These are phyloP conservation scores for Rutilus rutilus DNA, from an alignment of 2,113 vertebrate genomes.

Conservation along the genomic window DNA sequence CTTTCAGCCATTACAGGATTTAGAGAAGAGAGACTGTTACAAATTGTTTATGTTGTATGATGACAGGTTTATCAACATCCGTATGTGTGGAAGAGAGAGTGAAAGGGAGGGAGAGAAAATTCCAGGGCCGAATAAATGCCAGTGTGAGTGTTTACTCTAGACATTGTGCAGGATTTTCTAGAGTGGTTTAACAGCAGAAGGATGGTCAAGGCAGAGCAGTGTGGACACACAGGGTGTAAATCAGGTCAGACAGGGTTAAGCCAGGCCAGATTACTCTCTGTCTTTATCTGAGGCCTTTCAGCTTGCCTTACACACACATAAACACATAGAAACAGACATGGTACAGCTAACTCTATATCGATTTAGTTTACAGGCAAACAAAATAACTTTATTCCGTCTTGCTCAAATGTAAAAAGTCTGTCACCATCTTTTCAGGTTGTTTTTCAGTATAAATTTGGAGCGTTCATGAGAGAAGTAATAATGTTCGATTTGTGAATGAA, in stretches of 20 bases:
- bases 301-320: conserved; percentile 57
- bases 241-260: conserved; percentile 75
- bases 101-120: conserved; percentile 19
- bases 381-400: not conserved
- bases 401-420: not conserved
- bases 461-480: too few relatives aligned
- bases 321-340: conserved; percentile 7
- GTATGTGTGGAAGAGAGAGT: conserved; percentile 29
- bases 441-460: too few relatives aligned
- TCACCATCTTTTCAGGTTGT: too few relatives aligned
- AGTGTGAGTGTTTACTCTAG: conserved; percentile 43
- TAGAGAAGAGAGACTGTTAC: conserved; percentile 16
- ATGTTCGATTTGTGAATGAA: too few relatives aligned
- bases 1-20: conserved; percentile 26
- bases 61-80: conserved; percentile 56
- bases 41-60: conserved; percentile 47
- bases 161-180: conserved; percentile 43
- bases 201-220: conserved; percentile 49
- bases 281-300: conserved; percentile 72
- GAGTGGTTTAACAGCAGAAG: conserved; percentile 47
- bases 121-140: conserved; percentile 38
- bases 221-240: conserved; percentile 64
- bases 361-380: not conserved
- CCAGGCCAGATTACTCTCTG: conserved; percentile 71
- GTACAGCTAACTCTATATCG: not conserved